Evolutionary conservation across 2,888 invertebrate species (phyloP), one percentile per base, ranked within the genome.

Genomic region (Hipparchia sbordonii): DNA sequence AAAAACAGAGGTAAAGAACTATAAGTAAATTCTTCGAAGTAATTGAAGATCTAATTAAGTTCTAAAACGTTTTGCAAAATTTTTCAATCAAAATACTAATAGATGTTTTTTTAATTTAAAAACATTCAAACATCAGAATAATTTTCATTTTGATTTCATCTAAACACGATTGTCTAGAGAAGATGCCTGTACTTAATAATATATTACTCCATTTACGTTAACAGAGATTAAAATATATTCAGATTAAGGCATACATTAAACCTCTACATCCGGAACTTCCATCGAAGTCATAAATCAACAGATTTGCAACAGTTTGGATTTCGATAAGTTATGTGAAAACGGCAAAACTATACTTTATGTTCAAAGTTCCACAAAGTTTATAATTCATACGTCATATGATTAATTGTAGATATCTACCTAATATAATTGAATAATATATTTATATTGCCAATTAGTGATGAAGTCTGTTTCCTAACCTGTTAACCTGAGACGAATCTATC

Each of bases 221-320:
- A 13, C 1, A 48, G 45, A 10, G 7, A 48, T 46, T 48, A 62
- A 13, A 46, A 48, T 46, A 46, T n/a, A 12, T 13, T 2, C 13
- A 12, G 10, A 61, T 61, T 45, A 12, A 12, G 5, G 45, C 45
- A 45, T 61, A 61, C 13, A 67, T 13, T 10, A 46, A 6, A 13
- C 0, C 7, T 2, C 9, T 8, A 67, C n/a, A 67, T 46, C 67
- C 45, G 13, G 13, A 67, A 57, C 13, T 67, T 56, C 45, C 52
- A 65, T 12, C 51, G 51, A 56, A 67, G 45, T 23, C 46, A 57
- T 67, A 67, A 67, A 67, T 67, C 67, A 67, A n/a, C 13, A 10
- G 67, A 67, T 67, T 67, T 67, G 67, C 57, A 57, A 67, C 13
- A 57, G 67, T 57, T 46, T 67, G 67, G 56, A 46, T 57, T 57